These are phyloP conservation scores for Caenorhabditis latens DNA, from an alignment of 1,140 invertebrate species.

Conservation along the genomic window DNA sequence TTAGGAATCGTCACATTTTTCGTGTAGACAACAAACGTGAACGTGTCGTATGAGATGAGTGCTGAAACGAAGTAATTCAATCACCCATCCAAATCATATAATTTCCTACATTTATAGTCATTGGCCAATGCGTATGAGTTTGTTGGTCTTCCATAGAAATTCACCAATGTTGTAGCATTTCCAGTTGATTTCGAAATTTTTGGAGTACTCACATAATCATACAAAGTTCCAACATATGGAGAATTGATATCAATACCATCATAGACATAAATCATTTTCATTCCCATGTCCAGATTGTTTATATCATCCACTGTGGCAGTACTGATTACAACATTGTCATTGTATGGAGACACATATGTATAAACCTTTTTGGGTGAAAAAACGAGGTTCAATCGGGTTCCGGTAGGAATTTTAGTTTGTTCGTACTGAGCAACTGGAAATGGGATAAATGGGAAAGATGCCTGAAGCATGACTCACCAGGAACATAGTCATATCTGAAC, in stretches of 20 bases:
- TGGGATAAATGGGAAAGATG: not conserved
- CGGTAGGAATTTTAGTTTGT: not conserved
- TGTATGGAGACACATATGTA: not conserved
- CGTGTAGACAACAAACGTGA: not conserved
- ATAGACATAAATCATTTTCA: not conserved
- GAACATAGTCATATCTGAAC: not conserved
- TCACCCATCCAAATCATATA: not conserved
- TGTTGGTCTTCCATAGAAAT: not conserved
- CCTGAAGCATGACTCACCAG: not conserved
- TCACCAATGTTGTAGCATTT: not conserved
- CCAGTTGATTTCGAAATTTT: not conserved
- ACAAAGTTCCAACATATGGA: not conserved
- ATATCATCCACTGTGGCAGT: not conserved
- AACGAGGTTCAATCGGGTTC: not conserved
- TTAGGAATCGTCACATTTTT: not conserved
- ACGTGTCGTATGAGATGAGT: not conserved
- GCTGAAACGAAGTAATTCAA: not conserved
- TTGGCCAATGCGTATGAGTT: not conserved
- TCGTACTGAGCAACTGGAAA: not conserved
- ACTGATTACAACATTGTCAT: not conserved
- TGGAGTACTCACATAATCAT: slow-evolving; percentile 22
- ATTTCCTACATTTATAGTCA: not conserved
- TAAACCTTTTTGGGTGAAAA: not conserved
- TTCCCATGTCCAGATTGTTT: not conserved
- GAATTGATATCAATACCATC: slow-evolving; percentile 6